Evolutionary conservation across 2,113 vertebrate species (phyloP).

Genomic region (Istiophorus platypterus): DNA sequence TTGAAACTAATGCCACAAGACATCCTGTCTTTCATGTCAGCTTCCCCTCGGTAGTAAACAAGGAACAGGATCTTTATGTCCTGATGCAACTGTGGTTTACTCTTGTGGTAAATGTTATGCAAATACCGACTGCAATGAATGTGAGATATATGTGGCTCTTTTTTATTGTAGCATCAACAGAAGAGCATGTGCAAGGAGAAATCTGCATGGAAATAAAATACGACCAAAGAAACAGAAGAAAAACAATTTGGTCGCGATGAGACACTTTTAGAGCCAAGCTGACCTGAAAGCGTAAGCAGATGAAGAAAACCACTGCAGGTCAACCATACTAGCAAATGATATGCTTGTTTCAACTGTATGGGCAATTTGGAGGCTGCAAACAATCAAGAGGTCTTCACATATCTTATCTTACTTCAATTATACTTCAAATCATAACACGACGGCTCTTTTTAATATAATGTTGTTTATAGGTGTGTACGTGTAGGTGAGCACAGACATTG

Average conservation of each 20-base stretch:
- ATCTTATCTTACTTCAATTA: conserved; percentile 4
- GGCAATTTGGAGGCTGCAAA: not conserved
- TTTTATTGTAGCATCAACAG: not conserved
- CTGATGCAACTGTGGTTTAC: not conserved
- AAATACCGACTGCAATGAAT: not conserved
- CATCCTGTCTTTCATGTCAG: not conserved
- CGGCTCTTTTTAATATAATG: conserved; percentile 17
- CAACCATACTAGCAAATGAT: not conserved
- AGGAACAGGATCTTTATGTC: not conserved
- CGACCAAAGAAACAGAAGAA: not conserved
- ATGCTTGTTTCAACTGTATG: not conserved
- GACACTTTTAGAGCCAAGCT: not conserved
- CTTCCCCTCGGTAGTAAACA: not conserved
- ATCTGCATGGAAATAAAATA: not conserved
- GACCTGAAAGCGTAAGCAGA: not conserved
- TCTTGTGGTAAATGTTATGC: not conserved
- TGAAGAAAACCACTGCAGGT: not conserved
- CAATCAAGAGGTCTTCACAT: not conserved
- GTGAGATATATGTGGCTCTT: too few species aligned
- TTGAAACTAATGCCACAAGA: not conserved
- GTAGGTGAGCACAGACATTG: not conserved
- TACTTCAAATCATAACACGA: conserved; percentile 14
- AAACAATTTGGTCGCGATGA: not conserved
- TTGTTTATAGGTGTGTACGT: conserved; percentile 34
- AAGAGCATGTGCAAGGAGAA: not conserved